These are phyloP conservation scores for Rallus limicola DNA, from an alignment of 2,113 vertebrate genomes.

Conservation along the genomic window DNA sequence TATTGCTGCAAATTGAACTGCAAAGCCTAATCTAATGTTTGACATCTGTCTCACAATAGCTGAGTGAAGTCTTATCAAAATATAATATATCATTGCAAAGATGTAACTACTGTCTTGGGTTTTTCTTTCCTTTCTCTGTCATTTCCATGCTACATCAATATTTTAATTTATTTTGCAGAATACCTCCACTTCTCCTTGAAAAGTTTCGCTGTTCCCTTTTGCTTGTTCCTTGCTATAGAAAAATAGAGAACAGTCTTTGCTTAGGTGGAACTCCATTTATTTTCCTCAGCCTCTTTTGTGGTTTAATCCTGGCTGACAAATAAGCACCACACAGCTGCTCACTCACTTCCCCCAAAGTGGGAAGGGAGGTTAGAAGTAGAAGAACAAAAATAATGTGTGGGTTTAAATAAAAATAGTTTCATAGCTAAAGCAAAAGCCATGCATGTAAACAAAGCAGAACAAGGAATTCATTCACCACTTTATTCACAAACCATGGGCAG, in stretches of 20 bases:
- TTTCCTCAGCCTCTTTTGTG: not conserved
- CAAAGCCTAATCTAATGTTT: slow-evolving; percentile 7
- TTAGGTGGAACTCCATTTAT: not conserved
- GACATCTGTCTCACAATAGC: slow-evolving; percentile 16
- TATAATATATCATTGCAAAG: not conserved
- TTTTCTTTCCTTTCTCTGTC: slow-evolving; percentile 8
- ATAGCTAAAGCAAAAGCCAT: not conserved
- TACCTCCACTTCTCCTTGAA: slow-evolving; percentile 12
- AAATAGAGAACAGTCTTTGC: not conserved
- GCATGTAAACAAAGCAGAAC: not conserved
- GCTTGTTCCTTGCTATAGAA: not conserved
- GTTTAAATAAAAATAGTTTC: not conserved
- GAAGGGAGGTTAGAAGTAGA: not conserved
- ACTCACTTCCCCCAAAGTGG: fast-evolving
- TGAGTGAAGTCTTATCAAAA: not conserved
- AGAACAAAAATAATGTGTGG: not conserved
- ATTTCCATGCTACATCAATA: not conserved
- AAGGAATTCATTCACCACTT: not conserved
- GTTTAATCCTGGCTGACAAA: not conserved
- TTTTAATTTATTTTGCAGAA: slow-evolving; percentile 28
- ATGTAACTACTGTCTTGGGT: slow-evolving; percentile 6
- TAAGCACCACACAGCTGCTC: not conserved
- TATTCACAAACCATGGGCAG: fast-evolving
- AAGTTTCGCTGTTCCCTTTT: not conserved
- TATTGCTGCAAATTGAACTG: not conserved